Percentiles rank a stretch among this genome's conserved stretches.
phyloP scores from a whole-genome alignment of 1,140 invertebrate genomes.

The Adelges cooleyi region DNA sequence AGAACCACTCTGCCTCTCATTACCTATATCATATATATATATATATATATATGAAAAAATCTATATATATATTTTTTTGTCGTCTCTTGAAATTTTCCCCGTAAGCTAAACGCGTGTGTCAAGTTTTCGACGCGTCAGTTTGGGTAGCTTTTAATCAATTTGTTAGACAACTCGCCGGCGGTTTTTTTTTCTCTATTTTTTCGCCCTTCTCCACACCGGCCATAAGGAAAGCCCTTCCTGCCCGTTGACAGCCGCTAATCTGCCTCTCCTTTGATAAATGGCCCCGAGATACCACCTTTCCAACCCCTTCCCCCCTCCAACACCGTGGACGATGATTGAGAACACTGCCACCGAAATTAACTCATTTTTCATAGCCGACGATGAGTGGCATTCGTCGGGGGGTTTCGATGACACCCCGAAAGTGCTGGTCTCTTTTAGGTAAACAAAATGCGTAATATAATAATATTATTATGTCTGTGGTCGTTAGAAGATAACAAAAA shows the following conservation, averaged over 20 bases:
- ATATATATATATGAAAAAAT: too few species aligned
- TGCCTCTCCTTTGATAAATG: constrained; percentile 22
- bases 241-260: constrained; percentile 17
- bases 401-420: background rate
- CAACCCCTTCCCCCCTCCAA: background rate
- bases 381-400: background rate
- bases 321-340: constrained; percentile 16
- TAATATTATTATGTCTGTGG: too few species aligned
- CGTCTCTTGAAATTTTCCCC: too few species aligned
- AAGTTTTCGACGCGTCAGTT: constrained; percentile 18
- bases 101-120: constrained; percentile 13
- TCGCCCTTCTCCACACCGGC: too few species aligned
- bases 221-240: constrained; percentile 7
- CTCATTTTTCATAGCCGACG: constrained; percentile 16
- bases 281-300: background rate
- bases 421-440: constrained; percentile 1
- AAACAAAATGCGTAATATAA: background rate
- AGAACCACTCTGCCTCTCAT: too few species aligned
- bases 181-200: background rate
- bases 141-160: constrained; percentile 28
- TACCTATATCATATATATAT: too few species aligned
- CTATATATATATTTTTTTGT: too few species aligned
- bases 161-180: constrained; percentile 14
- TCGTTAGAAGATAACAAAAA: too few species aligned
- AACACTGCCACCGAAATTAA: constrained; percentile 19